Conservation (phyloP, 2,888 invertebrate species). For the Scelioninae gen. 2 region DNA sequence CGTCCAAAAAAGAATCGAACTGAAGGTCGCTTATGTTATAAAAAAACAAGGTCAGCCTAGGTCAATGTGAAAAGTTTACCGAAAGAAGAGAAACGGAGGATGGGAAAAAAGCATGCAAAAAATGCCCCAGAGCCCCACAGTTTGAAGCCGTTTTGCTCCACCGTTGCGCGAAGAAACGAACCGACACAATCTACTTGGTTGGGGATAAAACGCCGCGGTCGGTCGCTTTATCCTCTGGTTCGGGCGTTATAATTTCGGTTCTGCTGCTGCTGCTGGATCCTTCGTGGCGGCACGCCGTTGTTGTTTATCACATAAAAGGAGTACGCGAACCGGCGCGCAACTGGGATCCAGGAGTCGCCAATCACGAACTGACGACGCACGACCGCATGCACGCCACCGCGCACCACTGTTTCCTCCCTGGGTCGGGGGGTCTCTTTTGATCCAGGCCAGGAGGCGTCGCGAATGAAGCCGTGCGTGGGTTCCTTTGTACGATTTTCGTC, state of each 20-base stretch:
- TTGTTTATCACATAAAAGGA: slow-evolving; percentile 17
- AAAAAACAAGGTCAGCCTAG: slow-evolving; percentile 47
- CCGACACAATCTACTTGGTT: slow-evolving; percentile 54
- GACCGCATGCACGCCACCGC: slow-evolving; percentile 19
- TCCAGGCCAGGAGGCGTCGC: too few species aligned
- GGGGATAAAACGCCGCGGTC: slow-evolving; percentile 42
- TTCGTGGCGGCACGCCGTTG: slow-evolving; percentile 21
- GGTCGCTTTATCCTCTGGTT: slow-evolving; percentile 27
- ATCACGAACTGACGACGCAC: slow-evolving; percentile 14
- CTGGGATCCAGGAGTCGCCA: slow-evolving; percentile 1
- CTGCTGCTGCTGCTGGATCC: slow-evolving; percentile 16
- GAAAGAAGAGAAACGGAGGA: slow-evolving; percentile 48
- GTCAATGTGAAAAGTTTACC: slow-evolving; percentile 45
- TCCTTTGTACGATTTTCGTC: slow-evolving; percentile 47
- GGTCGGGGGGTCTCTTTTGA: too few species aligned
- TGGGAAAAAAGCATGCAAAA: slow-evolving; percentile 62
- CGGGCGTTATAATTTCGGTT: neutral
- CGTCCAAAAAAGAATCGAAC: too few species aligned
- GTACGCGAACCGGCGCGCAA: slow-evolving; percentile 33
- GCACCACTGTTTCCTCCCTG: slow-evolving; percentile 16
- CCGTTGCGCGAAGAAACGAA: slow-evolving; percentile 69
- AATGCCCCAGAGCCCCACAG: slow-evolving; percentile 86
- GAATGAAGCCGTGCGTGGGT: too few species aligned
- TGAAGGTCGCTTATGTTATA: too few species aligned
- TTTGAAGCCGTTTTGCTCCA: slow-evolving; percentile 87